phyloP scores from a whole-genome alignment of 1,140 invertebrate species.

The Cotesia chilonis region DNA sequence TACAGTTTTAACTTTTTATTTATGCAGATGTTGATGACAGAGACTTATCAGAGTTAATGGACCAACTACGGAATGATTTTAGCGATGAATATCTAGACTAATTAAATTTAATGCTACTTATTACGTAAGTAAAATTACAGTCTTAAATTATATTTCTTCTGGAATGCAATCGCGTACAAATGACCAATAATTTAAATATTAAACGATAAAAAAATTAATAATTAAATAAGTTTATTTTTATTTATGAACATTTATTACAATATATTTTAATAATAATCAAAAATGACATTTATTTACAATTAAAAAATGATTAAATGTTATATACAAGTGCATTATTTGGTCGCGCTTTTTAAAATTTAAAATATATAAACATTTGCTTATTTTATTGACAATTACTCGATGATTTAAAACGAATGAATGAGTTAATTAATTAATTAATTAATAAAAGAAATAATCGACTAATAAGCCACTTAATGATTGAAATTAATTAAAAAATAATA shows the following conservation, averaged over 20 bases:
- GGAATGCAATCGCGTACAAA: too few relatives aligned
- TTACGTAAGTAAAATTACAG: too few relatives aligned
- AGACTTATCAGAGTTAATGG: background rate
- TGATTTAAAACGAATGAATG: too few relatives aligned
- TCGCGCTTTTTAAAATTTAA: slow-evolving; percentile 20
- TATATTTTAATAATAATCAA: too few relatives aligned
- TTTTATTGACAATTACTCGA: too few relatives aligned
- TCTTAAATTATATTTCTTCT: too few relatives aligned
- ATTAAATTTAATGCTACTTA: slow-evolving; percentile 5
- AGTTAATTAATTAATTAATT: too few relatives aligned
- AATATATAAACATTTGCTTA: background rate
- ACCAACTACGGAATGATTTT: slow-evolving; percentile 11
- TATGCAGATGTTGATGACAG: background rate
- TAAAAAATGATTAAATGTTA: slow-evolving; percentile 34
- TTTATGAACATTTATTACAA: slow-evolving; percentile 3
- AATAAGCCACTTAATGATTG: too few relatives aligned
- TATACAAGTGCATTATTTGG: slow-evolving; percentile 41
- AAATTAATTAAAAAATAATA: too few relatives aligned
- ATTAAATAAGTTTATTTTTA: background rate
- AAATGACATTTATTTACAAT: background rate
- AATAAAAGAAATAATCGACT: too few relatives aligned
- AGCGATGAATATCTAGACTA: slow-evolving; percentile 17
- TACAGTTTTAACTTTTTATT: slow-evolving; percentile 1
- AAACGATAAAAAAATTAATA: too few relatives aligned
- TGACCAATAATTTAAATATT: too few relatives aligned